phyloP scores from a whole-genome alignment of 1,140 invertebrate genomes.

The Drosophila quadrilineata region DNA sequence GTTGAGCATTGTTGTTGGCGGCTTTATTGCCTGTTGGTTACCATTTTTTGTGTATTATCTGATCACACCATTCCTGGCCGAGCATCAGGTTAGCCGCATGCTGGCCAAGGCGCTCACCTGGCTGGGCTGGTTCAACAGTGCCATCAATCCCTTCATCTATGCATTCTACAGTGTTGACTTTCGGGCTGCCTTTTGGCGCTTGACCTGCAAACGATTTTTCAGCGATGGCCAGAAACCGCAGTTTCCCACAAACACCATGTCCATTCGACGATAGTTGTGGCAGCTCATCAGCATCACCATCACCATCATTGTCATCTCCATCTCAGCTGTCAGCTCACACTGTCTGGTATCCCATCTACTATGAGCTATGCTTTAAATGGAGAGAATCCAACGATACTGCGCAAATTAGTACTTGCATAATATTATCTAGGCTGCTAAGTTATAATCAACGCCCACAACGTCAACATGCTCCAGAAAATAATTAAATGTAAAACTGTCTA shows the following conservation, averaged over 20 bases:
- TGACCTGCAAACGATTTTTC: conserved; percentile 85
- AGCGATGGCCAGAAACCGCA: conserved; percentile 68
- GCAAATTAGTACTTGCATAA: neutral
- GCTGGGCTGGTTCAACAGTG: conserved; percentile 96
- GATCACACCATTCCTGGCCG: conserved; percentile 87
- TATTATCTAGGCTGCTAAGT: neutral
- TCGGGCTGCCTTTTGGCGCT: conserved; percentile 90
- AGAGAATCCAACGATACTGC: neutral
- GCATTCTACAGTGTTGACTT: conserved; percentile 94
- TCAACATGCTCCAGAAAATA: neutral
- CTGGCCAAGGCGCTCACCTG: conserved; percentile 92
- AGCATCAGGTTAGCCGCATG: conserved; percentile 83
- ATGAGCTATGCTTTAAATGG: too few relatives aligned
- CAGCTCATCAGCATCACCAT: too few relatives aligned
- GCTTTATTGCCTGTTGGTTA: conserved; percentile 94
- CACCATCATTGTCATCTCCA: neutral
- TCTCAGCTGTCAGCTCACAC: neutral
- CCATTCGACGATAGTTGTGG: conserved; percentile 69
- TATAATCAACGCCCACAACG: neutral
- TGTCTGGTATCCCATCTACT: too few relatives aligned
- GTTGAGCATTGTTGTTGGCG: conserved; percentile 94
- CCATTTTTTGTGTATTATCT: conserved; percentile 95
- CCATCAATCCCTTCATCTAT: conserved; percentile 93
- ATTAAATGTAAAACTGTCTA: conserved; percentile 11
- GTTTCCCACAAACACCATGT: conserved; percentile 78